Percentiles rank a stretch among this genome's conserved stretches.
Evolutionary conservation across 2,888 invertebrate genomes (phyloP).

Genomic region (Linyphia triangularis): DNA sequence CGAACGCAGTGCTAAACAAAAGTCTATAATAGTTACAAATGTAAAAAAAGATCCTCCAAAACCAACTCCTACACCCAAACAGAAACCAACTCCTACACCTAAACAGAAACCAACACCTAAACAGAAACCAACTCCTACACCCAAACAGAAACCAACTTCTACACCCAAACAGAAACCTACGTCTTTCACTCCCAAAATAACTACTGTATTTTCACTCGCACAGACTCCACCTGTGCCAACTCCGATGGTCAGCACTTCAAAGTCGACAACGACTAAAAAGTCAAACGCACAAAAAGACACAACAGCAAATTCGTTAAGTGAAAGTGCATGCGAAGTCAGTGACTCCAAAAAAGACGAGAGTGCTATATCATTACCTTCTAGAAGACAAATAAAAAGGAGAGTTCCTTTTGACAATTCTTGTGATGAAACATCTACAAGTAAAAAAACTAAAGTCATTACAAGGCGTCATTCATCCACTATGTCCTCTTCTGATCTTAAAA

Average conservation of each 20-base stretch:
- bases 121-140: neutral
- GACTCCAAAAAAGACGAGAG: neutral
- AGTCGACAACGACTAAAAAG: neutral
- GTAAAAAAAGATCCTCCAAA: slow-evolving; percentile 7
- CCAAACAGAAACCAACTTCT: neutral
- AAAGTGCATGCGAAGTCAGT: too few relatives aligned
- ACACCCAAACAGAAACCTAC: neutral
- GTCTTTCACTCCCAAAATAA: neutral
- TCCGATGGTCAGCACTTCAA: neutral
- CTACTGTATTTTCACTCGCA: neutral
- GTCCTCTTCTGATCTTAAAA: too few relatives aligned
- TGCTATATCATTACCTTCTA: neutral
- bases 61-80: neutral
- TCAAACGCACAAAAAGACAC: neutral
- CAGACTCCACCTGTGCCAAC: neutral
- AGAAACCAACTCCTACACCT: neutral
- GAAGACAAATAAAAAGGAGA: slow-evolving; percentile 22
- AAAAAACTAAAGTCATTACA: neutral
- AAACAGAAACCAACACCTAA: neutral
- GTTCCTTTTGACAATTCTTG: slow-evolving; percentile 50
- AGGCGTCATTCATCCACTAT: too few relatives aligned
- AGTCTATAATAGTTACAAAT: neutral
- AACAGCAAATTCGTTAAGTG: neutral
- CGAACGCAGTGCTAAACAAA: slow-evolving; percentile 63
- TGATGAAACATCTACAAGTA: neutral